phyloP scores from a whole-genome alignment of 1,140 invertebrate genomes.

The Ceratosolen solmsi region DNA sequence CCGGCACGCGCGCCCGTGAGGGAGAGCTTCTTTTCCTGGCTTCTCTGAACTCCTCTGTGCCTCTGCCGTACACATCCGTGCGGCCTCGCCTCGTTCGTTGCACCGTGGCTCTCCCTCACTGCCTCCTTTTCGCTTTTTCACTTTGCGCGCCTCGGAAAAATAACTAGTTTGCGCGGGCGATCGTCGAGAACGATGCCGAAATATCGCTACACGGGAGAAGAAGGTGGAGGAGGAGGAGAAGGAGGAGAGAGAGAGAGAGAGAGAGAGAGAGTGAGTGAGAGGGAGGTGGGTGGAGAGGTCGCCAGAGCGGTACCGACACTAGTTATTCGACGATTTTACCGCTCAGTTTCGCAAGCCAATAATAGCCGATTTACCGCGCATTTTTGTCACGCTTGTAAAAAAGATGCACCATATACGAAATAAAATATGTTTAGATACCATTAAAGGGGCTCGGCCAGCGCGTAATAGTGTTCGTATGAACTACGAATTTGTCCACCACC shows the following conservation, averaged over 20 bases:
- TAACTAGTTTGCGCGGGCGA: constrained; percentile 40
- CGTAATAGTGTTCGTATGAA: constrained; percentile 28
- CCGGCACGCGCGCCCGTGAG: constrained; percentile 51
- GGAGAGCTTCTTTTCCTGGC: constrained; percentile 47
- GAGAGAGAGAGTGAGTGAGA: no score
- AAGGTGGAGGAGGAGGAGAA: no score
- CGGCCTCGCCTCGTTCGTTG: constrained; percentile 51
- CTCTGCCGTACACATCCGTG: constrained; percentile 51
- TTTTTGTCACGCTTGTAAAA: not conserved
- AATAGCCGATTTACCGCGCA: constrained; percentile 10
- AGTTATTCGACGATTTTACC: not conserved
- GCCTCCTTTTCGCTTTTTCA: no score
- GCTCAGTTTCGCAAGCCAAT: constrained; percentile 1
- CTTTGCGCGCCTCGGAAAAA: constrained; percentile 47
- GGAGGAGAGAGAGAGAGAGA: no score
- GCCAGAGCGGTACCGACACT: not conserved
- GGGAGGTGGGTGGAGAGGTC: not conserved
- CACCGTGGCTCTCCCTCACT: constrained; percentile 25
- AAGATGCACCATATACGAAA: not conserved
- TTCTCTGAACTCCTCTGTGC: constrained; percentile 36
- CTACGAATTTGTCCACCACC: constrained; percentile 50
- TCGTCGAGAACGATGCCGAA: not conserved
- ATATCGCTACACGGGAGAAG: not conserved
- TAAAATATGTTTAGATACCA: constrained; percentile 42
- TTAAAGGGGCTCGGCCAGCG: not conserved